Evolutionary conservation across 2,888 invertebrate species (phyloP).

Genomic region (Synanthedon formicaeformis): DNA sequence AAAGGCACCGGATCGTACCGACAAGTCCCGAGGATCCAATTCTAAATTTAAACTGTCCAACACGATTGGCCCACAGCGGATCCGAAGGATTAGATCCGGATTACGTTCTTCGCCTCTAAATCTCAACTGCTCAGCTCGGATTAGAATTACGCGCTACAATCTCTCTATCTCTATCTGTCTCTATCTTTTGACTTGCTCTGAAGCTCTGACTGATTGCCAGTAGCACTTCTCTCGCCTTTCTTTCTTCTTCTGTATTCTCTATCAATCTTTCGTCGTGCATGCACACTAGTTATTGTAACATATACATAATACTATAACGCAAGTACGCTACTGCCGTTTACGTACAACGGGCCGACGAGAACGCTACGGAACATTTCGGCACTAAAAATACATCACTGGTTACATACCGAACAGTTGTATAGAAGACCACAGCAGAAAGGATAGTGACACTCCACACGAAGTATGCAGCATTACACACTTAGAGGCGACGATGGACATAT

Average conservation of each 20-base stretch:
- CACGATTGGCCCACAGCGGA: conserved; percentile 33
- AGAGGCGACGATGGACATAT: conserved; percentile 25
- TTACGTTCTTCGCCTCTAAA: conserved; percentile 50
- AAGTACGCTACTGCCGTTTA: conserved; percentile 58
- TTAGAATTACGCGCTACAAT: conserved; percentile 61
- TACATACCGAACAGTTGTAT: conserved; percentile 37
- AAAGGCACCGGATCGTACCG: conserved; percentile 52
- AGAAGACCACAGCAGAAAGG: conserved; percentile 47
- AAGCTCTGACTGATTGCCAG: conserved; percentile 63
- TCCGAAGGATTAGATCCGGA: conserved; percentile 51
- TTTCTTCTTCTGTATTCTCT: conserved; percentile 65
- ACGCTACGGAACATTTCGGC: conserved; percentile 51
- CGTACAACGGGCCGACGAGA: conserved; percentile 45
- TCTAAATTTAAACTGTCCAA: conserved; percentile 27
- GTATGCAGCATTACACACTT: conserved; percentile 47
- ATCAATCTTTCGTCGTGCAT: conserved; percentile 67
- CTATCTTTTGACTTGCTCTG: conserved; percentile 63
- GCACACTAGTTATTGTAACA: conserved; percentile 71
- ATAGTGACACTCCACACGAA: conserved; percentile 55
- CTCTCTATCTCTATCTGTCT: conserved; percentile 52
- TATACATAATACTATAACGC: conserved; percentile 59
- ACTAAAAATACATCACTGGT: conserved; percentile 35
- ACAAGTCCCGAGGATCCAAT: conserved; percentile 51
- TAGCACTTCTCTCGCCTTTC: conserved; percentile 61
- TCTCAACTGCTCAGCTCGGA: conserved; percentile 58